Evolutionary conservation across 2,888 invertebrate genomes (phyloP).

Genomic region (Metacarcinus magister): DNA sequence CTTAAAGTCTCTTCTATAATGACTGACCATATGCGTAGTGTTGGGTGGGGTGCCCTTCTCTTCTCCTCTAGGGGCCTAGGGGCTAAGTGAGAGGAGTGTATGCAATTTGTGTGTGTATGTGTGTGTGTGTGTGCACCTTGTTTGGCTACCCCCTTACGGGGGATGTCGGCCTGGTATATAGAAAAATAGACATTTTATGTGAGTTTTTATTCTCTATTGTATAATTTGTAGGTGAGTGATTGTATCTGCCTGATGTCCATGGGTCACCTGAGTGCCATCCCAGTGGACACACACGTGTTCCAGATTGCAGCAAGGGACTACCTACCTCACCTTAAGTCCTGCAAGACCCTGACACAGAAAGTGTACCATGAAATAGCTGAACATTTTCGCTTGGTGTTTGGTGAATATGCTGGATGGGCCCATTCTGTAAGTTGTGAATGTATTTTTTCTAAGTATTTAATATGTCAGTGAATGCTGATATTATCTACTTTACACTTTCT

Average conservation of each 20-base stretch:
- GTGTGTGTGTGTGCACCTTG: too few relatives aligned
- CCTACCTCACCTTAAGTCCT: conserved; percentile 89
- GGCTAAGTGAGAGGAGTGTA: too few relatives aligned
- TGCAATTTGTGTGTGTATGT: too few relatives aligned
- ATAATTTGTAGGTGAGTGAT: conserved; percentile 92
- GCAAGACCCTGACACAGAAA: conserved; percentile 92
- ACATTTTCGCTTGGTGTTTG: conserved; percentile 92
- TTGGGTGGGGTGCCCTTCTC: too few relatives aligned
- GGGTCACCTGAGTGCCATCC: conserved; percentile 93
- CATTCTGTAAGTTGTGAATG: conserved; percentile 90
- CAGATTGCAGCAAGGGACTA: conserved; percentile 94
- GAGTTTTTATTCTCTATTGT: neutral
- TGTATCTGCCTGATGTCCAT: conserved; percentile 99
- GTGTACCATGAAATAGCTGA: conserved; percentile 94
- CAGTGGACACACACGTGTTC: conserved; percentile 98
- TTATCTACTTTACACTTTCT: neutral
- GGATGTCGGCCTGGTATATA: too few relatives aligned
- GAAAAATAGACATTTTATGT: too few relatives aligned
- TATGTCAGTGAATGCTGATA: neutral
- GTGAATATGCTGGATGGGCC: conserved; percentile 96
- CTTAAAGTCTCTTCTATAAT: too few relatives aligned
- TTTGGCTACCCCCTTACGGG: too few relatives aligned
- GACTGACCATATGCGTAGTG: too few relatives aligned
- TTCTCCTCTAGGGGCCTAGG: too few relatives aligned
- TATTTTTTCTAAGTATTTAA: conserved; percentile 16